Evolutionary conservation across 2,113 vertebrate genomes (phyloP).

Genomic region (Notiomystis cincta): DNA sequence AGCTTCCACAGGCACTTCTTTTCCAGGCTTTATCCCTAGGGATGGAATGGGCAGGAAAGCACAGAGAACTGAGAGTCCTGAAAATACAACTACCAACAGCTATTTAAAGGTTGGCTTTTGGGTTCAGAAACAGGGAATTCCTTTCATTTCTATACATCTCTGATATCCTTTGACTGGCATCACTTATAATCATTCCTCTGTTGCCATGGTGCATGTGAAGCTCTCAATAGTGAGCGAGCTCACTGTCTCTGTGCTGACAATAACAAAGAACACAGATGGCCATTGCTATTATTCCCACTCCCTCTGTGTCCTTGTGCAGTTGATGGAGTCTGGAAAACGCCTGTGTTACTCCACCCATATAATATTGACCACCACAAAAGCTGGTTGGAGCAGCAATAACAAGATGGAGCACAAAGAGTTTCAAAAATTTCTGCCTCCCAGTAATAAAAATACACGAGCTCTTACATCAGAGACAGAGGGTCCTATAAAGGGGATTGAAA

Average conservation of each 20-base stretch:
- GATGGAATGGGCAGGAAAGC: neutral
- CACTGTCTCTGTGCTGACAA: neutral
- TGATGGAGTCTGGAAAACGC: neutral
- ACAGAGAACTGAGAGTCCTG: neutral
- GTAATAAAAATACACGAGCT: fast-evolving
- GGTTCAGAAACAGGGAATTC: neutral
- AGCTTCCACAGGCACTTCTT: neutral
- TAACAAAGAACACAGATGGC: neutral
- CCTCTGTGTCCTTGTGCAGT: neutral
- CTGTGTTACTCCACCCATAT: neutral
- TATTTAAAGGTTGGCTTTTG: neutral
- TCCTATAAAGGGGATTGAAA: neutral
- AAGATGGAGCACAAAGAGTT: neutral
- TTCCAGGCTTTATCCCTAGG: neutral
- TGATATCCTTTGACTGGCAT: neutral
- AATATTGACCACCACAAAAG: neutral
- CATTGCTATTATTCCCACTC: neutral
- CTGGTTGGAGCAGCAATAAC: neutral
- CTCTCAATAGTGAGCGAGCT: neutral
- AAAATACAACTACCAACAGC: neutral
- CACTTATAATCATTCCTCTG: neutral
- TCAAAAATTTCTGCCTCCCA: neutral
- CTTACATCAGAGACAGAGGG: neutral
- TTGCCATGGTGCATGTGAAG: neutral
- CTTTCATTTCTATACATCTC: conserved; percentile 11